Evolutionary conservation across 2,113 vertebrate genomes (phyloP).

Genomic region (Planiliza haematocheilus): DNA sequence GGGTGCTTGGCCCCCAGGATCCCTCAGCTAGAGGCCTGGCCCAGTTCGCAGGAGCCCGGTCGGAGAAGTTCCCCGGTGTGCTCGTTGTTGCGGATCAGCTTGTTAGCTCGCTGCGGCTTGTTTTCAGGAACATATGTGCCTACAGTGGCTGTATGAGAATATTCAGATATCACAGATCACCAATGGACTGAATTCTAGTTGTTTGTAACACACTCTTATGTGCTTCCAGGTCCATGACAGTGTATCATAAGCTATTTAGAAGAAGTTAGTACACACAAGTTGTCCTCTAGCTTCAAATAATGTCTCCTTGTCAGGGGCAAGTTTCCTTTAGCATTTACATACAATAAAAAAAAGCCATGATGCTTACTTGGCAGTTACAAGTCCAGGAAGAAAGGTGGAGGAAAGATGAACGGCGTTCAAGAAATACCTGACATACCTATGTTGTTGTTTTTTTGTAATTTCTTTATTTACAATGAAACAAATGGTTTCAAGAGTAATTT

Average conservation of each 20-base stretch:
- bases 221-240: background rate
- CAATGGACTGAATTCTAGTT: too few species aligned
- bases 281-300: too few species aligned
- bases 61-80: conserved; percentile 30
- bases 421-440: too few species aligned
- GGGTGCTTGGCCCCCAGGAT: conserved; percentile 44
- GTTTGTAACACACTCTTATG: too few species aligned
- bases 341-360: too few species aligned
- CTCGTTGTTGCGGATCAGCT: conserved; percentile 57
- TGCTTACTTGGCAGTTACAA: too few species aligned
- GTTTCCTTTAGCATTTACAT: too few species aligned
- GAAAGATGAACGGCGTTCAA: too few species aligned
- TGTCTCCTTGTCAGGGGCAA: too few species aligned
- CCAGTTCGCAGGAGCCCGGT: conserved; percentile 39
- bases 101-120: conserved; percentile 39
- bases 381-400: too few species aligned
- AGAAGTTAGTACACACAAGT: background rate
- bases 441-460: background rate
- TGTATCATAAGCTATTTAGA: background rate
- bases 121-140: background rate
- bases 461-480: conserved; percentile 2
- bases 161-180: too few species aligned
- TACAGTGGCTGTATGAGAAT: too few species aligned
- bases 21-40: conserved; percentile 36
- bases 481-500: background rate